Percentiles rank a stretch among this genome's conserved stretches.
Conservation (phyloP, 2,797 vertebrate species). For the Moxostoma hubbsi region DNA sequence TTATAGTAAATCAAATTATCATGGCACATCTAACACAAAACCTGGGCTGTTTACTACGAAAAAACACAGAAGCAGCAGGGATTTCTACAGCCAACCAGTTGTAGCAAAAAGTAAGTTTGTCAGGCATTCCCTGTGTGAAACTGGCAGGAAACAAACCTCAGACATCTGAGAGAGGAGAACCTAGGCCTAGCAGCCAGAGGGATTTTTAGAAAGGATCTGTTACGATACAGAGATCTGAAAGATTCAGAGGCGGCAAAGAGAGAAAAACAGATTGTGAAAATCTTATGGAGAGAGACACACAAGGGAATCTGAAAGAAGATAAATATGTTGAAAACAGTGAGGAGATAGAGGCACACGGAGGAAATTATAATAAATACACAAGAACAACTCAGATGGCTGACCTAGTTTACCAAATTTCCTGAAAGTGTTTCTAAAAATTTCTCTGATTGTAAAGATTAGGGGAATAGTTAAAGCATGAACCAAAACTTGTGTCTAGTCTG, state of each 20-base stretch:
- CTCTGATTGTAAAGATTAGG: not conserved
- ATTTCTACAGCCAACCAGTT: constrained; percentile 50
- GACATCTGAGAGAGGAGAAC: constrained; percentile 98
- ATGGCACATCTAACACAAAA: not conserved
- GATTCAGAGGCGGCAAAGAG: constrained; percentile 62
- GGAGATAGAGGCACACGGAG: not conserved
- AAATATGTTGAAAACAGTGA: constrained; percentile 24
- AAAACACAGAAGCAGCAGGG: constrained; percentile 45
- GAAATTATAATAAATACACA: constrained; percentile 32
- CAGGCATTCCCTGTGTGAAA: constrained; percentile 54
- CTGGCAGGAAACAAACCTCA: constrained; percentile 87
- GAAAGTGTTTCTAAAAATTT: not conserved
- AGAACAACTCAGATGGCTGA: constrained; percentile 16
- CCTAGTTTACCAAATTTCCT: constrained; percentile 4
- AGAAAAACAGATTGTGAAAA: constrained; percentile 61
- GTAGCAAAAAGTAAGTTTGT: constrained; percentile 51
- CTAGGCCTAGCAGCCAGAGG: constrained; percentile 92
- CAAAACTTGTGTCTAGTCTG: too few relatives aligned
- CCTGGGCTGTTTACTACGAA: constrained; percentile 15
- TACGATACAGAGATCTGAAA: constrained; percentile 94
- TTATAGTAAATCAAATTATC: not conserved
- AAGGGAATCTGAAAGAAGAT: constrained; percentile 55
- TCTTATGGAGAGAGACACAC: constrained; percentile 40
- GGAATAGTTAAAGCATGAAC: not conserved
- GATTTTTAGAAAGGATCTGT: constrained; percentile 96